A percentile compares a stretch with the other conserved stretches of the same genome.
Evolutionary conservation across 1,140 invertebrate genomes (phyloP).

Genomic region (Euschistus heros): DNA sequence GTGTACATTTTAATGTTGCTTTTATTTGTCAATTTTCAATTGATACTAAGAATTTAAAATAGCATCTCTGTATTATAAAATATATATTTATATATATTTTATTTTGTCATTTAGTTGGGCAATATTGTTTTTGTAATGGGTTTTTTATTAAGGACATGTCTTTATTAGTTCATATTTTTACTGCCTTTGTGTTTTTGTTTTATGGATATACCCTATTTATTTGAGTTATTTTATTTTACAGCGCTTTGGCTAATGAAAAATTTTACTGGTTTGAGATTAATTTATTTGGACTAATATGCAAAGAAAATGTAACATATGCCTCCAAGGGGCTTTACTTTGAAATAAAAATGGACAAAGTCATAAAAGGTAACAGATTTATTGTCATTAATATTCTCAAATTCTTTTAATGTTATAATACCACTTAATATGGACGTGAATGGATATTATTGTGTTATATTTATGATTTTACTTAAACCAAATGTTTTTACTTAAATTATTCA

Average conservation of each 20-base stretch:
- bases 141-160: not conserved
- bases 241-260: not conserved
- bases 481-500: no score
- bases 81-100: no score
- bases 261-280: not conserved
- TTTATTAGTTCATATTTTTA: not conserved
- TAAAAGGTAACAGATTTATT: not conserved
- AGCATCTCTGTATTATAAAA: no score
- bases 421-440: no score
- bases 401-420: not conserved
- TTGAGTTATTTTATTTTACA: not conserved
- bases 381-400: not conserved
- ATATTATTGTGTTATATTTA: no score
- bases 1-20: no score
- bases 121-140: not conserved
- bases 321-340: constrained; percentile 6
- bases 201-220: not conserved
- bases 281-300: not conserved
- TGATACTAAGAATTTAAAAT: no score
- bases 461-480: no score
- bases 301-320: not conserved
- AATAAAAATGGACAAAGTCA: constrained; percentile 1
- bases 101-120: no score
- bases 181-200: not conserved
- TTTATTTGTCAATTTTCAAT: no score